These are phyloP conservation scores for Phalacrocorax aristotelis DNA, from an alignment of 2,113 vertebrate species.

Conservation along the genomic window DNA sequence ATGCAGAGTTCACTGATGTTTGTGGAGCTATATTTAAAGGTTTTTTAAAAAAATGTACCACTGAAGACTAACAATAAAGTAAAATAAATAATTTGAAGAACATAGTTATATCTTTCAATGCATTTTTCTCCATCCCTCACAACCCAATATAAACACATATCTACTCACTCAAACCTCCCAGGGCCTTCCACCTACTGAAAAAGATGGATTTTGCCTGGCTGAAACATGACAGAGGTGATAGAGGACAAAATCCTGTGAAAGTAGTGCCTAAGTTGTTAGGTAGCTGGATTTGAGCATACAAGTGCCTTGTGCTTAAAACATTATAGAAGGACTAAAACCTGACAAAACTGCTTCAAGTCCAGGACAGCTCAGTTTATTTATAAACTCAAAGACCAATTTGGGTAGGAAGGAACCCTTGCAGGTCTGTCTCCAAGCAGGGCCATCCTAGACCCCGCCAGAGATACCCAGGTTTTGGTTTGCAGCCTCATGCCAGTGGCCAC, in stretches of 20 bases:
- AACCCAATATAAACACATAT: neutral
- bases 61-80: neutral
- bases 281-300: neutral
- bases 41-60: neutral
- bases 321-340: neutral
- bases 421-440: neutral
- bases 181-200: neutral
- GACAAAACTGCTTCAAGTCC: neutral
- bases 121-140: neutral
- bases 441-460: rapidly evolving
- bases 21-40: neutral
- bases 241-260: neutral
- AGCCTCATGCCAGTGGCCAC: neutral
- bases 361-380: neutral
- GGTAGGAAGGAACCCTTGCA: neutral
- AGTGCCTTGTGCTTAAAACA: neutral
- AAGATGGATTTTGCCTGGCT: neutral
- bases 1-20: neutral
- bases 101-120: neutral
- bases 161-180: neutral
- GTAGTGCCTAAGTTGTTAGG: neutral
- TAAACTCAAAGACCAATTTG: neutral
- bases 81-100: neutral
- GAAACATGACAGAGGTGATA: neutral
- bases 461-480: neutral